Evolutionary conservation across 1,140 invertebrate genomes (phyloP), one percentile per base, ranked within the genome.

Genomic region (Apis laboriosa): DNA sequence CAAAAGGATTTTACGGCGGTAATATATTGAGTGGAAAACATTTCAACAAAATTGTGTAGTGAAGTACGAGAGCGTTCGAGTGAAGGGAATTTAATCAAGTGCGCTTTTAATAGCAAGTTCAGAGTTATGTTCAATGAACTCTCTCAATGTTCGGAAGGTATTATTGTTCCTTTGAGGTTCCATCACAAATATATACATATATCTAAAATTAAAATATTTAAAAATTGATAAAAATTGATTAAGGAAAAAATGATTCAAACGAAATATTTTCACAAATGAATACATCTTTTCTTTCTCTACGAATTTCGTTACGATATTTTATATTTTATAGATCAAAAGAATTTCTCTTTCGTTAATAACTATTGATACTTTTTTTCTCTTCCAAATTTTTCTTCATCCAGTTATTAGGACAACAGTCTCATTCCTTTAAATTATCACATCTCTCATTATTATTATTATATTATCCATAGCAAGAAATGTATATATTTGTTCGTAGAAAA

Each of bases 21-120:
- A 58, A 63, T 76, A 75, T 49, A 75, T 75, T 67, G 63, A 81
- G 73, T 56, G 78, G 71, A 80, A 77, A 76, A 81, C 73, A 64
- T 67, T 76, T 67, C 63, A 60, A 81, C 75, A 67, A 81, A 76
- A 58, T 67, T 51, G 71, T 15, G 55, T 56, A 58, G 60, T n/a
- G 34, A 53, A 34, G 13, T 56, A 72, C 17, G 28, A 24, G 53
- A 66, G 51, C 61, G n/a, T 28, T 21, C n/a, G 17, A n/a, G n/a
- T 53, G 63, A 58, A 51, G 73, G 51, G 78, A 76, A 81, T 76
- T 66, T 81, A 81, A 81, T 81, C 72, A 58, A 76, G 53, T 58
- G 24, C 56, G 19, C 75, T 60, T 56, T 81, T 76, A 67, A 58
- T 43, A 55, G 34, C 34, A 43, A 1, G 51, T 55, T 63, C 49